Conservation (phyloP, 2,888 invertebrate genomes). For the Augiades crinisus region DNA sequence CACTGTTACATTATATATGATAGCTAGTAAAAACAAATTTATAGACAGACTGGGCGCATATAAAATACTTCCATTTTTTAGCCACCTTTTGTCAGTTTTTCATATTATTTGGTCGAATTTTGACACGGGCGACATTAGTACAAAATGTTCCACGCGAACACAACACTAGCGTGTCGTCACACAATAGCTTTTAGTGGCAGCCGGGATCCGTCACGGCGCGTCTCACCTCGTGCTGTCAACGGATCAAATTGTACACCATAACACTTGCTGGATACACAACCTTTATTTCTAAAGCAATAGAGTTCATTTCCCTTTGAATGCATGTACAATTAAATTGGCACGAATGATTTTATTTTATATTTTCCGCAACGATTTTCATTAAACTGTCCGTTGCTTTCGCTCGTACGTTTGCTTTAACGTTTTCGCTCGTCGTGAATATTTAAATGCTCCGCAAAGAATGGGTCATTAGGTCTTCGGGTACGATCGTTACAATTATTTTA, state of each 20-base stretch:
- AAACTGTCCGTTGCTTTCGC: constrained; percentile 27
- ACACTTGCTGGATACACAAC: not conserved
- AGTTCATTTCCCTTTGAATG: not conserved
- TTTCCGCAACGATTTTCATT: constrained; percentile 31
- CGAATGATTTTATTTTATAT: constrained; percentile 27
- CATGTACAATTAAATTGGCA: not conserved
- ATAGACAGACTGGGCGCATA: too few relatives aligned
- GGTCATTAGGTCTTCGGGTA: constrained; percentile 13
- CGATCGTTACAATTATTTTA: constrained; percentile 10
- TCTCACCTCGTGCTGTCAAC: constrained; percentile 29
- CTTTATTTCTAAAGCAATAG: not conserved
- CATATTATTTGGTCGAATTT: too few relatives aligned
- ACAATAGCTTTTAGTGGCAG: constrained; percentile 28
- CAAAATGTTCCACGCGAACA: not conserved
- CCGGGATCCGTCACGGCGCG: constrained; percentile 29
- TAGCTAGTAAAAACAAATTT: too few relatives aligned
- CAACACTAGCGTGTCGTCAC: constrained; percentile 23
- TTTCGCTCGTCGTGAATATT: constrained; percentile 14
- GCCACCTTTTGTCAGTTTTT: too few relatives aligned
- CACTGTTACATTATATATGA: too few relatives aligned
- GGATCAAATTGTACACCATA: constrained; percentile 22
- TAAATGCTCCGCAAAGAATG: constrained; percentile 13
- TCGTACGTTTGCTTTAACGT: constrained; percentile 18
- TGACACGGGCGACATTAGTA: too few relatives aligned
- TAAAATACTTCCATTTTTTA: too few relatives aligned